Percentiles rank a stretch among this genome's conserved stretches.
phyloP scores from a whole-genome alignment of 2,113 vertebrate genomes.

The Triplophysa siluroides region DNA sequence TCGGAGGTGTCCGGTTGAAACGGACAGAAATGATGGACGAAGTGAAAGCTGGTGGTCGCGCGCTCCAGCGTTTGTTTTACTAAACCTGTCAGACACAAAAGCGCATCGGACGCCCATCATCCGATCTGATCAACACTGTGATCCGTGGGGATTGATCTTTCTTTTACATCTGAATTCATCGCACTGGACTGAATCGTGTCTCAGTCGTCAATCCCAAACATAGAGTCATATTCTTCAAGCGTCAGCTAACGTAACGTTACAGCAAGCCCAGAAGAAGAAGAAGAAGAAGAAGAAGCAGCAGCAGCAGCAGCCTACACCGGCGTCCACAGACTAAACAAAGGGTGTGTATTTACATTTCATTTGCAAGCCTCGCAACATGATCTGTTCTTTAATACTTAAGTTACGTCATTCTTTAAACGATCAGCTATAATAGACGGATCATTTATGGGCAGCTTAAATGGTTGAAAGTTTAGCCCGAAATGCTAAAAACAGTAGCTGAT shows the following conservation, averaged over 20 bases:
- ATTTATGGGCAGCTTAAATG: not conserved
- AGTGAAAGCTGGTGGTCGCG: not conserved
- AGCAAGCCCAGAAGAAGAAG: not conserved
- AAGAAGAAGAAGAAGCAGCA: no score
- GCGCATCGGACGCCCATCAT: not conserved
- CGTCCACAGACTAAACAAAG: not conserved
- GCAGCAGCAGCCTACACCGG: not conserved
- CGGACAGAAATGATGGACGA: constrained; percentile 14
- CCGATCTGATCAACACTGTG: not conserved
- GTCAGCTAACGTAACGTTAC: no score
- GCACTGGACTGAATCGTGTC: not conserved
- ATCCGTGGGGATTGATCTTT: not conserved
- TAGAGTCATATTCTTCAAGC: not conserved
- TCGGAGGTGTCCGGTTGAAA: not conserved
- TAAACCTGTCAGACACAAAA: not conserved
- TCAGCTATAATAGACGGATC: not conserved
- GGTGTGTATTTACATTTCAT: not conserved
- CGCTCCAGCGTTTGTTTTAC: not conserved
- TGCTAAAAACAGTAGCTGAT: constrained; percentile 48
- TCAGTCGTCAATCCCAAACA: not conserved
- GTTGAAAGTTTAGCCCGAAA: not conserved
- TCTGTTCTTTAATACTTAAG: no score
- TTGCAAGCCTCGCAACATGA: not conserved
- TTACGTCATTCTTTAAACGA: not conserved
- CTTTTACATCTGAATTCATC: not conserved